Percentiles rank a stretch among this genome's conserved stretches.
phyloP scores from a whole-genome alignment of 2,888 invertebrate genomes.

The Perdita meconis region DNA sequence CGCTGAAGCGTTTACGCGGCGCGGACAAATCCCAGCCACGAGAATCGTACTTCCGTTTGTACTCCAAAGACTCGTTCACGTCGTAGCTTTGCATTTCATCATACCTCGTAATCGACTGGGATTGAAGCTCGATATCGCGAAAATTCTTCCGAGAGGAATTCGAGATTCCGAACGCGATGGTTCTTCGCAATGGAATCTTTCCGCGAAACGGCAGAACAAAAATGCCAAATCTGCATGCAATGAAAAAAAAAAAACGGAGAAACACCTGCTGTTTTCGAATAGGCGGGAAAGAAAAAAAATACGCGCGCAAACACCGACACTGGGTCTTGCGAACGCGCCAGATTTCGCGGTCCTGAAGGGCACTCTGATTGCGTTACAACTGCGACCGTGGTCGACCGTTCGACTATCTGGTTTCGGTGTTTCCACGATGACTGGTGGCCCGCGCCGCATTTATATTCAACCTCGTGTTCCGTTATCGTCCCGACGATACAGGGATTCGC shows the following conservation, averaged over 20 bases:
- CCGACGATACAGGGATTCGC: conserved; percentile 5
- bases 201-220: background rate
- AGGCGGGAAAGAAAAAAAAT: background rate
- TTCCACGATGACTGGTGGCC: conserved; percentile 22
- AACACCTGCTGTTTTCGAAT: background rate
- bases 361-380: conserved; percentile 20
- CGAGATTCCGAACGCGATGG: background rate
- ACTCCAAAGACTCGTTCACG: conserved; percentile 19
- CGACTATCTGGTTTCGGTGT: conserved; percentile 22
- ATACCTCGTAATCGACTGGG: background rate
- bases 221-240: background rate
- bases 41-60: conserved; percentile 3
- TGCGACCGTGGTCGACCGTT: background rate
- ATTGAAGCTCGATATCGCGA: background rate
- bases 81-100: conserved; percentile 51
- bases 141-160: no score
- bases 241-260: background rate
- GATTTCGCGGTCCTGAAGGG: background rate
- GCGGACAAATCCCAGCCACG: conserved; percentile 30
- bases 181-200: background rate
- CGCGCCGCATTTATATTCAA: conserved; percentile 35
- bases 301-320: background rate
- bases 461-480: conserved; percentile 14
- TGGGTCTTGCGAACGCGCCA: background rate
- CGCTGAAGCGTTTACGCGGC: background rate